Percentiles rank a stretch among this genome's conserved stretches.
Evolutionary conservation across 2,888 invertebrate species (phyloP).

Genomic region (Melitaea athalia): DNA sequence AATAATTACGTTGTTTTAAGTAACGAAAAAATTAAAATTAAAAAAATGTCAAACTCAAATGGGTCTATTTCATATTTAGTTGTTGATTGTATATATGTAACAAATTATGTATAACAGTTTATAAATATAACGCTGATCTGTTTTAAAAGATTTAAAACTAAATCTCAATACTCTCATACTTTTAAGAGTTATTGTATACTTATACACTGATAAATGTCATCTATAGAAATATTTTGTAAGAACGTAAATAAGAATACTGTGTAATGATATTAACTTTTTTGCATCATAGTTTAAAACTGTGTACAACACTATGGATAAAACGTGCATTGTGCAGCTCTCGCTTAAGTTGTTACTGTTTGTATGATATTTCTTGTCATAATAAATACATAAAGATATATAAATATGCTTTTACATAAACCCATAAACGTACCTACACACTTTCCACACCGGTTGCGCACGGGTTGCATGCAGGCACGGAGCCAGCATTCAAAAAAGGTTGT

Average conservation of each 20-base stretch:
- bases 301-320: background rate
- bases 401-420: background rate
- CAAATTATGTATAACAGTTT: background rate
- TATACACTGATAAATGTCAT: too few relatives aligned
- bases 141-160: background rate
- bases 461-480: too few relatives aligned
- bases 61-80: too few relatives aligned
- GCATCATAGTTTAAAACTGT: background rate
- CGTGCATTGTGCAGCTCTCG: slow-evolving; percentile 14
- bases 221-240: slow-evolving; percentile 2
- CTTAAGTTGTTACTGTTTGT: slow-evolving; percentile 17
- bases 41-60: too few relatives aligned
- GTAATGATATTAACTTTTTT: background rate
- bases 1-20: too few relatives aligned
- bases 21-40: too few relatives aligned
- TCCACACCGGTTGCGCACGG: too few relatives aligned
- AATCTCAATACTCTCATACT: too few relatives aligned
- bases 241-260: background rate
- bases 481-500: too few relatives aligned
- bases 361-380: slow-evolving; percentile 28
- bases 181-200: too few relatives aligned
- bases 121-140: background rate
- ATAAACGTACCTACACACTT: too few relatives aligned
- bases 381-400: slow-evolving; percentile 26
- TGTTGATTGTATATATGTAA: too few relatives aligned